phyloP scores from a whole-genome alignment of 2,888 invertebrate genomes.

The Cylloceria caligata region DNA sequence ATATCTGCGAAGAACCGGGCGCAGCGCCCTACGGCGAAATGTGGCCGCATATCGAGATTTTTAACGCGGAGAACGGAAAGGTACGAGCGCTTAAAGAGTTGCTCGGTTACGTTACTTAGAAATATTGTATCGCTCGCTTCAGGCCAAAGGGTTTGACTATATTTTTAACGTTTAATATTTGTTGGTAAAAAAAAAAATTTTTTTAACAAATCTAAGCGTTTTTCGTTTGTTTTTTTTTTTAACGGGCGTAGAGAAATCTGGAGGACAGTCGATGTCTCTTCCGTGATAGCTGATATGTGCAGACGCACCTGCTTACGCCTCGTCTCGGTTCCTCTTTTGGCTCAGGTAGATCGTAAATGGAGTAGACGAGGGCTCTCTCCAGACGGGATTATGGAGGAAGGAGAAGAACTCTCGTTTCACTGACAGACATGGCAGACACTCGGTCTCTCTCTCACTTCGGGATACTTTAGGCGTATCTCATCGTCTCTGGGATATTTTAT shows the following conservation, averaged over 20 bases:
- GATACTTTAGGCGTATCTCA: not conserved
- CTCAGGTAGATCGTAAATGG: conserved; percentile 48
- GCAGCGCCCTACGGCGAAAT: conserved; percentile 47
- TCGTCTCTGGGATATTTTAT: not conserved
- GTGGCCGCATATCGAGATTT: conserved; percentile 37
- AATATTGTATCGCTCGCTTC: not conserved
- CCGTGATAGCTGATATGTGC: conserved; percentile 21
- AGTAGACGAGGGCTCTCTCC: not conserved
- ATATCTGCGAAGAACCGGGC: conserved; percentile 40
- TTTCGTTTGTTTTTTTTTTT: not conserved
- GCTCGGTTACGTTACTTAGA: conserved; percentile 1
- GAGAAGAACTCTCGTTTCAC: conserved; percentile 43
- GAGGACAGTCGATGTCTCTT: conserved; percentile 2
- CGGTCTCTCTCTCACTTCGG: not conserved
- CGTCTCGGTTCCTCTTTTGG: conserved; percentile 51
- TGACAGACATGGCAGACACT: conserved; percentile 9
- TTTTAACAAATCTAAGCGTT: conserved; percentile 4
- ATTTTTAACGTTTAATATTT: not conserved
- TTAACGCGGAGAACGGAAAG: conserved; percentile 21
- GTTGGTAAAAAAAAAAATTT: not conserved
- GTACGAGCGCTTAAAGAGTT: not conserved
- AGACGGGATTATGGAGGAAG: not conserved
- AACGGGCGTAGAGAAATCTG: conserved; percentile 26
- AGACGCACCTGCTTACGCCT: conserved; percentile 30
- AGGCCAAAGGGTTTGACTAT: not conserved